Percentiles rank a stretch among this genome's conserved stretches.
Conservation (phyloP, 2,113 vertebrate genomes). For the Oenanthe melanoleuca region DNA sequence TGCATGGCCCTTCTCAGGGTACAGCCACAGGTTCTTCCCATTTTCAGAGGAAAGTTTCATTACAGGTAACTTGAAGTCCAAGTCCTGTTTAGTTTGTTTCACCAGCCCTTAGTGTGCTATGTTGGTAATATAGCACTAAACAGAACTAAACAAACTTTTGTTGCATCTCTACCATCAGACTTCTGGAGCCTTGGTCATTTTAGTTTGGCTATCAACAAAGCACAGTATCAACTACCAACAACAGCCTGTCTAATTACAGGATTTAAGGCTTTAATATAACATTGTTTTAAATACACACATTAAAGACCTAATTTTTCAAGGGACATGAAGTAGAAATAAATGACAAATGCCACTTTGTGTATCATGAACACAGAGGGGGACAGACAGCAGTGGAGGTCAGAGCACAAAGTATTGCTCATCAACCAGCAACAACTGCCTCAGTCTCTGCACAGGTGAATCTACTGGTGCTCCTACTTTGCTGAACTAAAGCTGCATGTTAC, state of each 20-base stretch:
- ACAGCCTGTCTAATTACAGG: neutral
- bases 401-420: neutral
- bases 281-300: neutral
- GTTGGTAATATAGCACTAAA: neutral
- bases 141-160: slow-evolving; percentile 3
- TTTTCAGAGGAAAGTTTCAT: neutral
- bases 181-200: neutral
- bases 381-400: neutral
- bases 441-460: neutral
- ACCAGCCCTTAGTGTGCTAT: neutral
- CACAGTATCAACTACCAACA: neutral
- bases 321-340: neutral
- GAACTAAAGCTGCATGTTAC: neutral
- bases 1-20: fast-evolving
- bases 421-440: neutral
- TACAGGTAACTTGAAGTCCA: neutral
- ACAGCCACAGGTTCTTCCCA: neutral
- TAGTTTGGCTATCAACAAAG: neutral
- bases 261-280: neutral
- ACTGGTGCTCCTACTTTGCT: neutral
- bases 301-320: neutral
- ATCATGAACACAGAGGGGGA: neutral
- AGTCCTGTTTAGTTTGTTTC: neutral
- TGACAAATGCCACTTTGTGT: neutral
- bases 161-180: neutral